Base-by-base conservation (phyloP, 2,113 vertebrate genomes). In the Asarcornis scutulata region DNA sequence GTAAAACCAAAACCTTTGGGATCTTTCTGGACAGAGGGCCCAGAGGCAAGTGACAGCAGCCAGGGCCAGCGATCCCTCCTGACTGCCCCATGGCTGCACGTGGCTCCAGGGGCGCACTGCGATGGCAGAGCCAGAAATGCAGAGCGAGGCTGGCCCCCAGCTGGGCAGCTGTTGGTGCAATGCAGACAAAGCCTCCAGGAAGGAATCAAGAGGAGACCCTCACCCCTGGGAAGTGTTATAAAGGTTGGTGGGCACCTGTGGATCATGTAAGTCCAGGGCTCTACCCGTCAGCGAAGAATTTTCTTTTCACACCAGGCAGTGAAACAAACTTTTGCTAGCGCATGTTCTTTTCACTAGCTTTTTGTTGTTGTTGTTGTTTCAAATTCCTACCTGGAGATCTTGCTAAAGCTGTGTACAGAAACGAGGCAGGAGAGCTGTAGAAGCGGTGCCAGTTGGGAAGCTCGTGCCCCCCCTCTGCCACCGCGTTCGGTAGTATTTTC, bases 1-100 rank as follows among this genome's bases (percentile, higher is more conserved):
- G 66, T 27, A n/a, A 53, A 44, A 12, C 7, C 44, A 55, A 46
- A 44, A 44, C 22, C 53, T 59, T 83, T 13, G 10, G 14, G 36
- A 68, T 27, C 62, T 53, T 44, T n/a, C 62, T 1, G 2, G 44
- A 1, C 13, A 2, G 46, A 32, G 9, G 38, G 0, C 11, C 59
- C 27, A 55, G 69, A 56, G 55, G 59, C 59, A 71, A 86, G 40
- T 74, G 73, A 78, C 40, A 74, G 86, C 66, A 78, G 72, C 48
- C 42, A 32, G 72, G 66, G 36, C 60, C 1, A 0, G 42, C 1
- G 0, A 21, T 76, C 34, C 52, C 52, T n/a, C 34, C 68, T 1
- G 32, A 38, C 89, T 68, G 29, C 77, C 66, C 73, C 48, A 48
- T 2, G 10, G 46, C 20, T 48, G 46, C 10, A 2, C 12, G 36